phyloP scores from a whole-genome alignment of 2,797 vertebrate genomes.

The Hydrocynus forskahlii region DNA sequence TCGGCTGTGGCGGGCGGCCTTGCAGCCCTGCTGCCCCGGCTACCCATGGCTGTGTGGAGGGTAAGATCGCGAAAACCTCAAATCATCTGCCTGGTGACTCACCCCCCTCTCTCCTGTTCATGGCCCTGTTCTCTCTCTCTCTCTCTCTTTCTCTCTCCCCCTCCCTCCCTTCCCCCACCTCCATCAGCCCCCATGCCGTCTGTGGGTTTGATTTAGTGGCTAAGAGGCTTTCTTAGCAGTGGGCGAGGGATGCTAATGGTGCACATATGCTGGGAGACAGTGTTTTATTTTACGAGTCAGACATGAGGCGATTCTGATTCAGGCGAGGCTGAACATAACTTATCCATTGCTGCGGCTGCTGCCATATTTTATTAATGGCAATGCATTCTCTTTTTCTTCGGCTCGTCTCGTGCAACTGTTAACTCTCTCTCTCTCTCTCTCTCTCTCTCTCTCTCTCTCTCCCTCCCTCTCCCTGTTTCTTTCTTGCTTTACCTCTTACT shows the following conservation, averaged over 20 bases:
- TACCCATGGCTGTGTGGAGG: conserved; percentile 28
- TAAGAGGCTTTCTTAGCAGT: conserved; percentile 52
- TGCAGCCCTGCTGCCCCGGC: conserved; percentile 7
- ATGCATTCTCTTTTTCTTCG: conserved; percentile 24
- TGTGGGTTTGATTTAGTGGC: conserved; percentile 52
- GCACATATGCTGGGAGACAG: conserved; percentile 53
- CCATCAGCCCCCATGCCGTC: conserved; percentile 42
- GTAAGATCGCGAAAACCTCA: conserved; percentile 37
- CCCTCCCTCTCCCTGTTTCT: not conserved
- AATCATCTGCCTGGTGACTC: conserved; percentile 28
- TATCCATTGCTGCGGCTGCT: conserved; percentile 34
- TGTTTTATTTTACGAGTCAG: conserved; percentile 49
- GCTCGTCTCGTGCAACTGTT: conserved; percentile 1
- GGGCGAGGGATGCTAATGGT: conserved; percentile 50
- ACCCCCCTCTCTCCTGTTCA: not conserved
- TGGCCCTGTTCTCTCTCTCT: not conserved
- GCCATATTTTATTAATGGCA: conserved; percentile 41
- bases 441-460: not conserved
- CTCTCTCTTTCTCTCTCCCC: not conserved
- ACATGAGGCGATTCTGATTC: conserved; percentile 44
- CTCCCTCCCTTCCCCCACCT: not conserved
- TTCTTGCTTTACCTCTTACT: conserved; percentile 12
- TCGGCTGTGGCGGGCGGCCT: not conserved
- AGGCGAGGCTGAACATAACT: conserved; percentile 36
- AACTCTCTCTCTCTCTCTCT: conserved; percentile 10